phyloP scores from a whole-genome alignment of 2,888 invertebrate species.

The Eilema caniola region DNA sequence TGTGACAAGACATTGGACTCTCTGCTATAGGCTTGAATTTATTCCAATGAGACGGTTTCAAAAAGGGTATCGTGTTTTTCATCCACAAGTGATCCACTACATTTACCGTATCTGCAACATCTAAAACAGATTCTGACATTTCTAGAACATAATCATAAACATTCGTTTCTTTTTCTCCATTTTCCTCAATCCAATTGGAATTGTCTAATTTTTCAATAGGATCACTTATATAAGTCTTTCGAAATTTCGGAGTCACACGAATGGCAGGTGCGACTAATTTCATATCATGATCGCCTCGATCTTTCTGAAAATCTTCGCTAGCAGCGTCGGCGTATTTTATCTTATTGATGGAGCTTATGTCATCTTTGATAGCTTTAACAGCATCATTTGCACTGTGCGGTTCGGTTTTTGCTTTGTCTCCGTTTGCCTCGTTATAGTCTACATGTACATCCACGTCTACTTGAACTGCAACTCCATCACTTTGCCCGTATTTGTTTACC shows the following conservation, averaged over 20 bases:
- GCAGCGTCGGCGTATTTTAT: conserved; percentile 16
- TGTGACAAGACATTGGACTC: conserved; percentile 60
- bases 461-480: conserved; percentile 35
- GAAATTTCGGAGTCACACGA: conserved; percentile 20
- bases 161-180: conserved; percentile 36
- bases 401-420: conserved; percentile 39
- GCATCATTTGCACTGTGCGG: conserved; percentile 21
- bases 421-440: conserved; percentile 33
- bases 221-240: conserved; percentile 49
- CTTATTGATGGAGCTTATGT: conserved; percentile 17
- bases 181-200: conserved; percentile 59
- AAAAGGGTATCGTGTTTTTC: conserved; percentile 56
- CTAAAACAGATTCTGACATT: conserved; percentile 25
- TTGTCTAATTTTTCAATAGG: conserved; percentile 57
- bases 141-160: conserved; percentile 36
- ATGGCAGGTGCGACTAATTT: conserved; percentile 22
- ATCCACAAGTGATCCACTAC: conserved; percentile 46
- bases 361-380: conserved; percentile 17
- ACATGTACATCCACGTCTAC: conserved; percentile 56
- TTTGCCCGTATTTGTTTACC: conserved; percentile 11
- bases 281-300: conserved; percentile 36
- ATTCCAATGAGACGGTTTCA: conserved; percentile 65
- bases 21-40: conserved; percentile 60
- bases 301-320: conserved; percentile 20
- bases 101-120: conserved; percentile 22